A percentile compares a stretch with the other conserved stretches of the same genome.
Evolutionary conservation across 2,797 vertebrate species (phyloP).

Genomic region (Echeneis naucrates): DNA sequence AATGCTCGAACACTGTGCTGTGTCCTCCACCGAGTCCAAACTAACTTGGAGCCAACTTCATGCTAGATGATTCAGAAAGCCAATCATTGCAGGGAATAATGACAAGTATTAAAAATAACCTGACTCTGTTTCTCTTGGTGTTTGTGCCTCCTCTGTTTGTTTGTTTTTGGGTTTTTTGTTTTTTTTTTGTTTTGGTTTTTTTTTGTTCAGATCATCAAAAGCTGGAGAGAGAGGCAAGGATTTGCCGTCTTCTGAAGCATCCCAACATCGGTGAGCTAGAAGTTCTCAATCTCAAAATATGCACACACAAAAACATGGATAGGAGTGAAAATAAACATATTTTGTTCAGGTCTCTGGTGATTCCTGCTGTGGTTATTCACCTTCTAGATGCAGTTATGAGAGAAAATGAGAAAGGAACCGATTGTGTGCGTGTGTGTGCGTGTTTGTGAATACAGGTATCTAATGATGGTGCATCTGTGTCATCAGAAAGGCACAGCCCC

Average conservation of each 20-base stretch:
- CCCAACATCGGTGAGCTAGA: slow-evolving; percentile 93
- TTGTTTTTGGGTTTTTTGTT: no score
- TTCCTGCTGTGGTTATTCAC: slow-evolving; percentile 65
- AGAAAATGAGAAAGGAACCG: slow-evolving; percentile 10
- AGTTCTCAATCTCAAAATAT: slow-evolving; percentile 40
- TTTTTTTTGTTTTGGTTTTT: slow-evolving; percentile 36
- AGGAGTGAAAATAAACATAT: slow-evolving; percentile 22
- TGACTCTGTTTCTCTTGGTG: slow-evolving; percentile 38
- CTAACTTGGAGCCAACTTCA: slow-evolving; percentile 49
- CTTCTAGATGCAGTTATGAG: slow-evolving; percentile 60
- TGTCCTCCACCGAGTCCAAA: slow-evolving; percentile 49
- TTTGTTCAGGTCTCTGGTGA: slow-evolving; percentile 56
- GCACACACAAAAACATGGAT: slow-evolving; percentile 15
- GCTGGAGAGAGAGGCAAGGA: slow-evolving; percentile 95
- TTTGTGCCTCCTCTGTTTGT: slow-evolving; percentile 52
- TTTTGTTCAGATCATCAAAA: slow-evolving; percentile 94
- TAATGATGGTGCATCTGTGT: slow-evolving; percentile 75
- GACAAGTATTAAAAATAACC: slow-evolving; percentile 56
- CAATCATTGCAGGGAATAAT: slow-evolving; percentile 40
- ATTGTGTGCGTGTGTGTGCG: slow-evolving; percentile 31
- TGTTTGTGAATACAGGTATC: slow-evolving; percentile 31
- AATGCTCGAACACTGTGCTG: slow-evolving; percentile 22
- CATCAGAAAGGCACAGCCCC: slow-evolving; percentile 59
- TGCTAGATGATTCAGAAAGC: slow-evolving; percentile 47
- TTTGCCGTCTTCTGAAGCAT: slow-evolving; percentile 96